Base-by-base conservation (phyloP, 2,113 vertebrate species). In the Meriones unguiculatus region DNA sequence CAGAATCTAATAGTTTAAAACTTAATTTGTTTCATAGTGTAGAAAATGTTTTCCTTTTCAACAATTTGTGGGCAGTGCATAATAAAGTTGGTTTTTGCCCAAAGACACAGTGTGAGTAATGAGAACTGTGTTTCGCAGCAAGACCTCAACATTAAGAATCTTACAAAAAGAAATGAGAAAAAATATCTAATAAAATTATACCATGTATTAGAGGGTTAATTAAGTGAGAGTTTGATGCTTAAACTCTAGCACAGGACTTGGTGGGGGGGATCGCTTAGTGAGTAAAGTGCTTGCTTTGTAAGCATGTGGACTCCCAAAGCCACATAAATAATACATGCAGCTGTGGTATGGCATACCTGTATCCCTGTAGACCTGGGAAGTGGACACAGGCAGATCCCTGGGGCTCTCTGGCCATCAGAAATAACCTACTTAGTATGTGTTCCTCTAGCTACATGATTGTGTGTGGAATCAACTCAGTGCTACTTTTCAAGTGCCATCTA, bases 41-140 rank as follows among this genome's bases (percentile, higher is more conserved):
- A 94, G 24, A n/a, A 46, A 87, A 72, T 69, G 70, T 20, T 50
- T 35, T 76, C 54, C 50, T 54, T 97, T 88, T 62, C 46, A 87
- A 62, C 81, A 46, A 82, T 92, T 95, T 14, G 59, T 70, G 25
- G 76, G 46, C 24, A 91, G 25, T 13, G 87, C 3, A 91, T 77
- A 57, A 89, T 90, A 70, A 87, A 81, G 72, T 50, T 10, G 69
- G 93, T 95, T 8, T 75, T 59, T 94, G 14, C 41, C 38, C 7
- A n/a, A 30, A 64, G 8, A 73, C 86, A n/a, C 13, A 69, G 6
- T 91, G 50, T 89, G 87, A 93, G n/a, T 24, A 15, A 35, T 95
- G n/a, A 6, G 9, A 78, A 8, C 7, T 81, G 3, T n/a, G 14
- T 64, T 90, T 84, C n/a, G 86, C 20, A 80, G 14, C 8, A 67